phyloP scores from a whole-genome alignment of 2,113 vertebrate species.

The Lepisosteus oculatus region DNA sequence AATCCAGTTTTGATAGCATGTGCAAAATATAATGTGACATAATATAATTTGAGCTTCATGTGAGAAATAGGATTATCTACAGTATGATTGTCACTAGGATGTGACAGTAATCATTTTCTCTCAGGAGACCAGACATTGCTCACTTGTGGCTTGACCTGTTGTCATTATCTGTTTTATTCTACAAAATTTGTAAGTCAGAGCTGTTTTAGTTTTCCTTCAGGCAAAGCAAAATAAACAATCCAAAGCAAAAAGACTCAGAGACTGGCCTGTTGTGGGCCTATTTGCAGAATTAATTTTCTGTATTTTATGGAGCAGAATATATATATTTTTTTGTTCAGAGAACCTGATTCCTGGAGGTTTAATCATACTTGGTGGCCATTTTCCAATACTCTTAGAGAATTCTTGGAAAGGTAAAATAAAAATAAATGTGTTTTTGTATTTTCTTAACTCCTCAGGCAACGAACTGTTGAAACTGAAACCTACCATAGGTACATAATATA shows the following conservation, averaged over 20 bases:
- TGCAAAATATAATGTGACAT: constrained; percentile 51
- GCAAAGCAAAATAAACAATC: constrained; percentile 46
- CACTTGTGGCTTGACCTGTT: constrained; percentile 50
- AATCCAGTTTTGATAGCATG: constrained; percentile 49
- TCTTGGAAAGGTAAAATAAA: too few species aligned
- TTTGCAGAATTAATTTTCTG: not conserved
- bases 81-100: constrained; percentile 42
- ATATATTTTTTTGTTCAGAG: not conserved
- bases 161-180: constrained; percentile 43
- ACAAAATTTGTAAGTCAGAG: constrained; percentile 45
- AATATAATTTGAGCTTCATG: constrained; percentile 53
- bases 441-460: too few species aligned
- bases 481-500: too few species aligned
- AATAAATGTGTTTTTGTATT: too few species aligned
- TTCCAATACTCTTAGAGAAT: too few species aligned
- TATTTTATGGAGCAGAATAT: not conserved
- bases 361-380: too few species aligned
- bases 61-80: constrained; percentile 55
- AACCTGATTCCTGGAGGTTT: too few species aligned
- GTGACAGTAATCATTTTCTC: constrained; percentile 53
- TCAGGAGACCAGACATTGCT: constrained; percentile 38
- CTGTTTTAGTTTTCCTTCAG: constrained; percentile 46
- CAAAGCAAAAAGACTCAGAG: constrained; percentile 37
- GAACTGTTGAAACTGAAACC: too few species aligned
- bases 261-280: not conserved